Evolutionary conservation across 1,140 invertebrate species (phyloP), one percentile per base, ranked within the genome.

Genomic region (Oscheius sp.): DNA sequence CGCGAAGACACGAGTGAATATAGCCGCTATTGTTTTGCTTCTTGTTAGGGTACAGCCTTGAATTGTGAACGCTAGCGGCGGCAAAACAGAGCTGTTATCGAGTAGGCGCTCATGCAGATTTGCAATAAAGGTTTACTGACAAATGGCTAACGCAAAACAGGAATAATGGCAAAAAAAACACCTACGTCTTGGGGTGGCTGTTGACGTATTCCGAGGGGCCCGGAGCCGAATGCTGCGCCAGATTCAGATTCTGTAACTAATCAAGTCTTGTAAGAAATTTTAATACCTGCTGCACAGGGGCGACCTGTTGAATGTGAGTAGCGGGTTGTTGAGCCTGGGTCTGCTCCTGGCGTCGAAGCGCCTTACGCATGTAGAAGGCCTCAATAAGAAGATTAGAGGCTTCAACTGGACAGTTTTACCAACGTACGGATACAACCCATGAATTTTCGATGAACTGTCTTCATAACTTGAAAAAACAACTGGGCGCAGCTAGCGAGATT

Each of bases 351-450:
- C 77, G 72, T 32, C 79, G 69, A 7, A 72, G 74, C 20, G 65
- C 63, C 55, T 83, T 82, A 42, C 79, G 80, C 63, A 79, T 80
- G 69, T 80, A 80, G 63, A 84, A 80, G 35, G 84, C 78, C 79
- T 80, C 32, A 49, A 82, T 59, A n/a, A 35, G 63, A 55, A 18
- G 28, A 59, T 73, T 74, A 62, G 29, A 18, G 4, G 65, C 13
- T 3, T 34, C 31, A 32, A 69, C 72, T n/a, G 13, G 13, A 10
- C 13, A 67, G 26, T 72, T 4, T 15, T 31, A 31, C 59, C 29
- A 68, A 7, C 13, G 26, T 66, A 15, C 32, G 59, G 18, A 69
- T 58, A 18, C 2, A 18, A 26, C 10, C 31, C 32, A 31, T 15
- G 32, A 68, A 1, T 71, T 31, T 32, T 7, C 20, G 35, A 13